Evolutionary conservation across 2,888 invertebrate genomes (phyloP).

Genomic region (Elmis aenea): DNA sequence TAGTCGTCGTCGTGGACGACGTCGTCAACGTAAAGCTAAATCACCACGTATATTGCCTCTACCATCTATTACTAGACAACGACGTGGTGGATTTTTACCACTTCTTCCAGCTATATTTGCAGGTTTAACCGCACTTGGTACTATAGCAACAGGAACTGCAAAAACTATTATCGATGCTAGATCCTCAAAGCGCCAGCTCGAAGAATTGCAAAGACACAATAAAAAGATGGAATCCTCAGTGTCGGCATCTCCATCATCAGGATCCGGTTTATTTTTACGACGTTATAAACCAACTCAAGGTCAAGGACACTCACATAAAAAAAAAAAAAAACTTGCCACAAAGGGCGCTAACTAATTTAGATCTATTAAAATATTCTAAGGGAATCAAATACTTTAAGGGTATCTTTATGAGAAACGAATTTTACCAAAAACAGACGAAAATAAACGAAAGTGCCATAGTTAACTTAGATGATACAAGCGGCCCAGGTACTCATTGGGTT

Average conservation of each 20-base stretch:
- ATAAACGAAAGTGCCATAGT: constrained; percentile 29
- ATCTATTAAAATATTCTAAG: constrained; percentile 20
- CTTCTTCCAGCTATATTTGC: constrained; percentile 27
- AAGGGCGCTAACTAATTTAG: constrained; percentile 23
- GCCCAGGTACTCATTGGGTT: constrained; percentile 38
- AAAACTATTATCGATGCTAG: constrained; percentile 28
- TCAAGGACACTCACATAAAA: constrained; percentile 16
- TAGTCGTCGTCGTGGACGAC: no score
- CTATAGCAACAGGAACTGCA: constrained; percentile 25
- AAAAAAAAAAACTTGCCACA: constrained; percentile 21
- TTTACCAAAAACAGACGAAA: no score
- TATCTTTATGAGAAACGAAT: constrained; percentile 30
- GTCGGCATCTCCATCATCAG: constrained; percentile 24
- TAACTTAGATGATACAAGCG: constrained; percentile 31
- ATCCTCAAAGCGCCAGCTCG: constrained; percentile 20
- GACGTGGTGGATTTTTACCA: constrained; percentile 25
- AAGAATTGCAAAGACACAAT: constrained; percentile 30
- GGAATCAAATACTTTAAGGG: constrained; percentile 26
- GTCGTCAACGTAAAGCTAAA: no score
- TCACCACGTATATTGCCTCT: no score
- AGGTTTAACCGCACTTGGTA: constrained; percentile 25
- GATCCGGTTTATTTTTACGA: constrained; percentile 22
- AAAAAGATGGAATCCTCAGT: constrained; percentile 28
- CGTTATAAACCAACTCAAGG: constrained; percentile 22
- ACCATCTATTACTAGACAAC: no score